Base-by-base conservation (phyloP, 2,113 vertebrate species). In the Rhynchomys soricoides region DNA sequence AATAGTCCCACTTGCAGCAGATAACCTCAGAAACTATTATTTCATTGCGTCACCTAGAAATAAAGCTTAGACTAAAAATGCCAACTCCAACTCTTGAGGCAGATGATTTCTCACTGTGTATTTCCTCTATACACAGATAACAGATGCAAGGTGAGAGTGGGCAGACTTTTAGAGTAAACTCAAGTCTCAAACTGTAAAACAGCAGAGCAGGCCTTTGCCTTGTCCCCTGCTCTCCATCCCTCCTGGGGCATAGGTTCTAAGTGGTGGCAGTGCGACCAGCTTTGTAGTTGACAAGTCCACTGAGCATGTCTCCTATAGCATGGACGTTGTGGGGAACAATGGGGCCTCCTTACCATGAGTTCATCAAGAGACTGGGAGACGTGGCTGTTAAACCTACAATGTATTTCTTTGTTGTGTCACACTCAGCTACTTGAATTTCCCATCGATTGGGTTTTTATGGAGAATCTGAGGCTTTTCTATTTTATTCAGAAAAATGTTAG, bases 401-500 rank as follows among this genome's bases (percentile, higher is more conserved):
- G 79, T 89, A 66, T 50, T 88, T 94, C 88, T 90, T 93, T 91
- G 86, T 94, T 88, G 48, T 94, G 55, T 87, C 78, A 59, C 52
- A 57, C 52, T n/a, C 50, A 88, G 64, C 45, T 64, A 55, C 73
- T 95, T 90, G 64, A 88, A 92, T 95, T 91, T 94, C 91, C 85
- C 29, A 88, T 78, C 96, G 81, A 92, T 92, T 91, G 34, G 95
- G 75, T 83, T 92, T 92, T 94, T 79, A 66, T 81, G 77, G 79
- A 48, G 40, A 90, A 88, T 81, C 91, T 96, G 37, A 92, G 26
- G 6, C 8, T 97, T 91, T 94, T 95, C 34, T 95, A 59, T 83
- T 97, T 94, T 96, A 91, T 83, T 95, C 92, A 94, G 87, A 68
- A 96, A 95, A 96, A 86, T 83, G 52, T 85, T 90, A 62, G 73